Percentiles rank a stretch among this genome's conserved stretches.
phyloP scores from a whole-genome alignment of 2,797 vertebrate species.

The Eleutherodactylus coqui region DNA sequence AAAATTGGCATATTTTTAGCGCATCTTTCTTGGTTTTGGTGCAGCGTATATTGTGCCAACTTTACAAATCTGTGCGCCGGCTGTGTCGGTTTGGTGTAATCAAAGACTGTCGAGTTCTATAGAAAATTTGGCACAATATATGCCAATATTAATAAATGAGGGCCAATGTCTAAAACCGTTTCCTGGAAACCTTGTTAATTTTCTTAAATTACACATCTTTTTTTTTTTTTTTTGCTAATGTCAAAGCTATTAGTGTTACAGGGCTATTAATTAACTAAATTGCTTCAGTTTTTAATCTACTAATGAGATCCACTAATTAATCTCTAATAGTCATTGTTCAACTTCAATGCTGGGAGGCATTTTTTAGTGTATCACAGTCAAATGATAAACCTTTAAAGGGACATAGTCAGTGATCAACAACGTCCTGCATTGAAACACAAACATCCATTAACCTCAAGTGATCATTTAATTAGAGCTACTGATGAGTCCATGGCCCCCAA shows the following conservation, averaged over 20 bases:
- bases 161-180: background rate
- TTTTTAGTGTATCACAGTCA: background rate
- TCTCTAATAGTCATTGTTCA: conserved; percentile 43
- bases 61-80: too few relatives aligned
- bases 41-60: too few relatives aligned
- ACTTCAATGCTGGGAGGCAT: background rate
- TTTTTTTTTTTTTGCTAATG: conserved; percentile 30
- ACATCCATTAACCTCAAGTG: too few relatives aligned
- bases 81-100: too few relatives aligned
- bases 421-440: background rate
- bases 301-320: conserved; percentile 51
- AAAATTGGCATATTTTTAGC: too few relatives aligned
- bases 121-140: background rate
- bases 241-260: conserved; percentile 30
- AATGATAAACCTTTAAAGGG: conserved; percentile 11
- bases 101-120: too few relatives aligned
- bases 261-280: conserved; percentile 42
- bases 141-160: too few relatives aligned
- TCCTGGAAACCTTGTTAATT: conserved; percentile 15
- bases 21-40: too few relatives aligned
- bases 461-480: too few relatives aligned
- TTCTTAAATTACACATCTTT: conserved; percentile 39
- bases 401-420: background rate
- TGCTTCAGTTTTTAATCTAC: conserved; percentile 38
- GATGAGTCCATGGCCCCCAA: too few relatives aligned